phyloP scores from a whole-genome alignment of 2,113 vertebrate species.

The Heterotis niloticus region DNA sequence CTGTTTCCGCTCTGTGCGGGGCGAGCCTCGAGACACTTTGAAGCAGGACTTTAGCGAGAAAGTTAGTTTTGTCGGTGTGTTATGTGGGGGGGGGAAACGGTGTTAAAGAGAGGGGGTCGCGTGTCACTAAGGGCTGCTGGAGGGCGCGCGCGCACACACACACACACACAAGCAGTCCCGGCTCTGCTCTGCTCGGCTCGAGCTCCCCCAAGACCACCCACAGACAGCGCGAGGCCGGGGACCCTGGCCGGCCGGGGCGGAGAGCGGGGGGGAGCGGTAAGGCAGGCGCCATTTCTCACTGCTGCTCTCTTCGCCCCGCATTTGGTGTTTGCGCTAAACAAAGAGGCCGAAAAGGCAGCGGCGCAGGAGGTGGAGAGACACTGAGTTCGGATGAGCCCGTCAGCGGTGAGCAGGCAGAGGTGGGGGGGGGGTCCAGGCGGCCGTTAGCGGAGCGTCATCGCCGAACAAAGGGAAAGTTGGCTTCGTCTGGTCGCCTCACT shows the following conservation, averaged over 20 bases:
- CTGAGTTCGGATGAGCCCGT: not conserved
- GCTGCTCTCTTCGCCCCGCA: slow-evolving; percentile 44
- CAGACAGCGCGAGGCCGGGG: slow-evolving; percentile 30
- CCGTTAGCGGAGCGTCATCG: not conserved
- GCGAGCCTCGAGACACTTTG: not conserved
- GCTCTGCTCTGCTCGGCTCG: too few relatives aligned
- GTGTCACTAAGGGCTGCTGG: too few relatives aligned
- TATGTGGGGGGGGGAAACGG: too few relatives aligned
- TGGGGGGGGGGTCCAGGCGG: not conserved
- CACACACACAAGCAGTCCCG: too few relatives aligned
- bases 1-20: not conserved
- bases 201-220: slow-evolving; percentile 57
- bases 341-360: not conserved
- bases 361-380: not conserved
- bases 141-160: too few relatives aligned
- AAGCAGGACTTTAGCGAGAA: not conserved
- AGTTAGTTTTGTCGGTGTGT: too few relatives aligned
- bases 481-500: too few relatives aligned
- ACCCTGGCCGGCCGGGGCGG: slow-evolving; percentile 27
- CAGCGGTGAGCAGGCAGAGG: slow-evolving; percentile 9
- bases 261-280: slow-evolving; percentile 24
- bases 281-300: slow-evolving; percentile 53
- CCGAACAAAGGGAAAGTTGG: slow-evolving; percentile 21
- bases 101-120: too few relatives aligned
- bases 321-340: not conserved